Evolutionary conservation across 2,113 vertebrate species (phyloP).

Genomic region (Carlito syrichta): DNA sequence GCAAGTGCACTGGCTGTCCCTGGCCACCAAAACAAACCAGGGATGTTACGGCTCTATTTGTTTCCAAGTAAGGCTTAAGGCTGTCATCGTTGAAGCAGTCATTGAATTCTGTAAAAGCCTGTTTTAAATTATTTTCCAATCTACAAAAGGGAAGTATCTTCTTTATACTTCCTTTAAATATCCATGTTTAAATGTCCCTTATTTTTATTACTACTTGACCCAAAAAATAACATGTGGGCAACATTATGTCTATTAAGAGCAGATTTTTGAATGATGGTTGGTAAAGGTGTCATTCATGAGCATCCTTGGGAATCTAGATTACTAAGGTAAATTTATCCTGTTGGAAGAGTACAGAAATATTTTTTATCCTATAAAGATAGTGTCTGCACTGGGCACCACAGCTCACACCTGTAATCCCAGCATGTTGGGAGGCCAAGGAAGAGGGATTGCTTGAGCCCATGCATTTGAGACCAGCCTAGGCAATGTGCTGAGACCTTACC

Average conservation of each 20-base stretch:
- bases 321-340: not conserved
- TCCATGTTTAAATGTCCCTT: not conserved
- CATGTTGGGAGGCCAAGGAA: no score
- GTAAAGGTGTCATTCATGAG: not conserved
- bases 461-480: no score
- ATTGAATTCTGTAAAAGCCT: not conserved
- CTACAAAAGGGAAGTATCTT: not conserved
- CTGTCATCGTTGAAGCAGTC: not conserved
- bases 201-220: not conserved
- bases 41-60: accelerated
- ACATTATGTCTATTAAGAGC: not conserved
- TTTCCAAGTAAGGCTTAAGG: not conserved
- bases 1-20: not conserved
- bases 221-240: not conserved
- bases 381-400: no score
- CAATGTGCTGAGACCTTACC: no score
- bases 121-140: not conserved
- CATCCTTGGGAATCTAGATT: not conserved
- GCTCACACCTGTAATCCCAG: no score
- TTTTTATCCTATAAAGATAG: not conserved
- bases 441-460: no score
- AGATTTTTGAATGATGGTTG: not conserved
- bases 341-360: not conserved
- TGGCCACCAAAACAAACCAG: accelerated
- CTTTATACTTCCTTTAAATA: not conserved